Conservation (phyloP, 37 sponge, comb jelly and placozoan genomes). For the Crambe crambe region DNA sequence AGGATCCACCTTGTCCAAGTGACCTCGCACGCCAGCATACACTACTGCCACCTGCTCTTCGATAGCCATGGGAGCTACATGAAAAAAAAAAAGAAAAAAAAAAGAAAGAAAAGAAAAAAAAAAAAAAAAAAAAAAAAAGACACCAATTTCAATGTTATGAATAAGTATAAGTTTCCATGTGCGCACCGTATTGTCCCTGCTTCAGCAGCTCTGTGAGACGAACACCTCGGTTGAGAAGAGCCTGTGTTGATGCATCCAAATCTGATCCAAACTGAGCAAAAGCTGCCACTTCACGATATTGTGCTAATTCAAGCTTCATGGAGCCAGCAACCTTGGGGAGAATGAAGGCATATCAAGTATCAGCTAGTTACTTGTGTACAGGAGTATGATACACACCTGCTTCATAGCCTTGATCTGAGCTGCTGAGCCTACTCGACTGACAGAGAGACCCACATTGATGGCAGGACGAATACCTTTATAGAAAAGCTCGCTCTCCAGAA, state of each 20-base stretch:
- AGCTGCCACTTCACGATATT: slow-evolving; percentile 99
- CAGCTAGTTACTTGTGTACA: background rate
- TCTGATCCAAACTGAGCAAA: slow-evolving; percentile 99
- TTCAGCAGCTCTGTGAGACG: slow-evolving; percentile 99
- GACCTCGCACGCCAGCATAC: slow-evolving; percentile 97
- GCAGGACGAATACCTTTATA: slow-evolving; percentile 99
- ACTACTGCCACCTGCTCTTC: slow-evolving; percentile 97
- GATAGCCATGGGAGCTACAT: slow-evolving; percentile 92
- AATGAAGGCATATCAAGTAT: background rate
- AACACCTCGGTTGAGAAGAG: slow-evolving; percentile 95
- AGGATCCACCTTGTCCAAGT: slow-evolving; percentile 95
- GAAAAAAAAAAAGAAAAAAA: slow-evolving; percentile 2
- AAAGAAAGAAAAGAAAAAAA: too few species aligned
- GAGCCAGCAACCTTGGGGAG: slow-evolving; percentile 93
- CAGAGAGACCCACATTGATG: slow-evolving; percentile 99
- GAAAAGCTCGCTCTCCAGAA: slow-evolving; percentile 98
- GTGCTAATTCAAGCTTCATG: slow-evolving; percentile 99
- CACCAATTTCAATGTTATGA: background rate
- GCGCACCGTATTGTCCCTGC: slow-evolving; percentile 99
- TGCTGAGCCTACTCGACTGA: slow-evolving; percentile 97
- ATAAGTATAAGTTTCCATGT: background rate
- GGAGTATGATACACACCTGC: slow-evolving; percentile 66
- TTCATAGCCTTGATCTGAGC: slow-evolving; percentile 99
- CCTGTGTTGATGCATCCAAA: slow-evolving; percentile 95
- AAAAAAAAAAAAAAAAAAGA: too few species aligned